Evolutionary conservation across 2,113 vertebrate species (phyloP).

Genomic region (Promerops cafer): DNA sequence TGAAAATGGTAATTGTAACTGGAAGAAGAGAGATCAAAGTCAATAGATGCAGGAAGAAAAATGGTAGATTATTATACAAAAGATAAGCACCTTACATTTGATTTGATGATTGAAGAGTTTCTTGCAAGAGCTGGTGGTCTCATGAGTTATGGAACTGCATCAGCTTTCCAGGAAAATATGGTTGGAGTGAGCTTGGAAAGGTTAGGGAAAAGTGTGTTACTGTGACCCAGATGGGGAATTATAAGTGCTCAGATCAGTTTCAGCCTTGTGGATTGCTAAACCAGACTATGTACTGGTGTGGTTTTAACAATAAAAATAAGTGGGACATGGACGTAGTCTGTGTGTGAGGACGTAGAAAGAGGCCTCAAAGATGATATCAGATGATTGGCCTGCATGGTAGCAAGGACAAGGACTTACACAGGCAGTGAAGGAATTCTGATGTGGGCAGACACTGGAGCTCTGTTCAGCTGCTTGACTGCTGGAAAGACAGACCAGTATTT

Average conservation of each 20-base stretch:
- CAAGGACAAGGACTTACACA: neutral
- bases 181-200: neutral
- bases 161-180: neutral
- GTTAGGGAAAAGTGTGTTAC: neutral
- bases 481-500: neutral
- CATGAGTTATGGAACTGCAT: neutral
- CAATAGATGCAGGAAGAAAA: neutral
- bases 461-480: neutral
- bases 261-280: neutral
- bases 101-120: neutral
- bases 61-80: neutral
- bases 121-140: neutral
- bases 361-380: neutral
- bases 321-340: neutral
- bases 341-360: neutral
- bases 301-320: neutral
- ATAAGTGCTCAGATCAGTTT: neutral
- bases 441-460: neutral
- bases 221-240: neutral
- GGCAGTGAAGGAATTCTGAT: neutral
- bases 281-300: neutral
- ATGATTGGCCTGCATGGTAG: neutral
- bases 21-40: neutral
- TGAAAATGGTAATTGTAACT: neutral
- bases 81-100: neutral